Conservation (phyloP, 2,888 invertebrate species). For the Drosophila anomelani region DNA sequence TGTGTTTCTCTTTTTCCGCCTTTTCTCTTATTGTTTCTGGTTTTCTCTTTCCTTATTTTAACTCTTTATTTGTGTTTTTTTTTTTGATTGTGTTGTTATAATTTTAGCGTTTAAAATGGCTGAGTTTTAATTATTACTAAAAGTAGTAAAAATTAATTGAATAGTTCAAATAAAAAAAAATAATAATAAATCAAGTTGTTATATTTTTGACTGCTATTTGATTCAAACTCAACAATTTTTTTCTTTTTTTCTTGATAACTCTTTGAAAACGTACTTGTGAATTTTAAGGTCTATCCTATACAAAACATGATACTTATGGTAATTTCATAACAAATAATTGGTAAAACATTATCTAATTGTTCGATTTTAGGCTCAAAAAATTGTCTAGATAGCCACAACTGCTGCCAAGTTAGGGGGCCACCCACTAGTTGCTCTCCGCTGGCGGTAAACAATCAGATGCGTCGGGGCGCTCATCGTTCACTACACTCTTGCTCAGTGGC, state of each 20-base stretch:
- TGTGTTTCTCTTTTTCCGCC: background rate
- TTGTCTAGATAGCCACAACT: background rate
- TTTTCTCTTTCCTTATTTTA: background rate
- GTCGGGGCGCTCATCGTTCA: conserved; percentile 32
- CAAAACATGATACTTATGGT: background rate
- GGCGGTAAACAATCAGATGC: conserved; percentile 48
- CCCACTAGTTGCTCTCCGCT: conserved; percentile 40
- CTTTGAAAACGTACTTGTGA: background rate
- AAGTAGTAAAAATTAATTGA: too few species aligned
- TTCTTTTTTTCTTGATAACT: too few species aligned
- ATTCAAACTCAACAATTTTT: too few species aligned
- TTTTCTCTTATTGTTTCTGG: background rate
- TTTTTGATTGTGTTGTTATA: background rate
- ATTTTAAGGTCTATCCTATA: background rate
- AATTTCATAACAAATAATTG: background rate
- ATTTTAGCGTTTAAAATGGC: background rate
- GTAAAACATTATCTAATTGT: background rate
- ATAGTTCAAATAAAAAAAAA: too few species aligned
- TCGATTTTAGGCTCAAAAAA: background rate
- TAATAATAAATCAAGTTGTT: too few species aligned
- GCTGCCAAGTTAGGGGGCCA: conserved; percentile 6
- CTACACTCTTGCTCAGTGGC: conserved; percentile 50
- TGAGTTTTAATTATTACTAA: background rate
- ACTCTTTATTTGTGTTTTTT: background rate
- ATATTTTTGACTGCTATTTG: too few species aligned